Evolutionary conservation across 2,113 vertebrate species (phyloP).

Genomic region (Hiodon alosoides): DNA sequence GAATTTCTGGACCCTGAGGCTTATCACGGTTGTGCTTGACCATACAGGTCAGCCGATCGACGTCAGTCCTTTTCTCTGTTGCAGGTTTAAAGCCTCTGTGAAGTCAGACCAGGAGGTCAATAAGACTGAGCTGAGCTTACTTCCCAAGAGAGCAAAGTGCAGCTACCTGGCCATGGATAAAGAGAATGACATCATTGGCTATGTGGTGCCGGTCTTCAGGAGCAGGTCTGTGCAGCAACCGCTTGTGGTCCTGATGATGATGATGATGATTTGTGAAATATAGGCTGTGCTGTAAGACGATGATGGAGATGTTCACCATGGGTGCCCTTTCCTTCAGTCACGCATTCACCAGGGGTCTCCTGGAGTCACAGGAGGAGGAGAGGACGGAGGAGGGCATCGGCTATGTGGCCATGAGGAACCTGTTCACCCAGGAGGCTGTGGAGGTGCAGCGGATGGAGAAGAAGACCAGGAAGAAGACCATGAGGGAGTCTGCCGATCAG

Average conservation of each 20-base stretch:
- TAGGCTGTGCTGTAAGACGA: neutral
- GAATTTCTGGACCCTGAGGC: too few relatives aligned
- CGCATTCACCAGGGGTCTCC: slow-evolving; percentile 52
- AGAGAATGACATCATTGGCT: slow-evolving; percentile 75
- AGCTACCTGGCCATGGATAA: slow-evolving; percentile 71
- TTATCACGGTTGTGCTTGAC: neutral
- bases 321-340: slow-evolving; percentile 43
- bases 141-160: slow-evolving; percentile 78
- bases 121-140: slow-evolving; percentile 72
- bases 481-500: slow-evolving; percentile 80
- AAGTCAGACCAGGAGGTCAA: slow-evolving; percentile 57
- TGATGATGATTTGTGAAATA: neutral
- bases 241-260: slow-evolving; percentile 1
- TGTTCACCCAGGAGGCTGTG: slow-evolving; percentile 65
- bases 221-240: slow-evolving; percentile 66
- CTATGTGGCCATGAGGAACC: slow-evolving; percentile 87
- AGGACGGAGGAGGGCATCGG: slow-evolving; percentile 80
- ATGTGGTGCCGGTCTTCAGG: slow-evolving; percentile 84
- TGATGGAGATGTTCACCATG: neutral
- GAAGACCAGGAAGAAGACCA: slow-evolving; percentile 68
- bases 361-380: slow-evolving; percentile 66
- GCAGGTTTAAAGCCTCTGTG: slow-evolving; percentile 70
- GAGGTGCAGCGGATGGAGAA: slow-evolving; percentile 68
- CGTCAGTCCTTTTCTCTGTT: slow-evolving; percentile 27
- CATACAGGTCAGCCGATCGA: neutral